Conservation (phyloP, 2,888 invertebrate species). For the Macrosoma leucophasiata region DNA sequence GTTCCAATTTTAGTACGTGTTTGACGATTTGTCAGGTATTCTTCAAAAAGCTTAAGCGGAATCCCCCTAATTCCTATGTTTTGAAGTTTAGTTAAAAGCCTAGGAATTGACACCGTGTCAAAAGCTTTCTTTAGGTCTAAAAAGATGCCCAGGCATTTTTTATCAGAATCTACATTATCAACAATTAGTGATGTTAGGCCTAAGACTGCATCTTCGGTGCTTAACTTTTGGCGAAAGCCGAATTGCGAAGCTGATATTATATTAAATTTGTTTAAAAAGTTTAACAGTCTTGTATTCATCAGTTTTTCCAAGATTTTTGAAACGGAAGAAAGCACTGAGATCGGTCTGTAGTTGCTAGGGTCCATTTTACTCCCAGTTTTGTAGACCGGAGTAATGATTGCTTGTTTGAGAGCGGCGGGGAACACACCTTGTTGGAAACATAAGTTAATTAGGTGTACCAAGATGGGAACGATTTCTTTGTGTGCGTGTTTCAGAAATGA, state of each 20-base stretch:
- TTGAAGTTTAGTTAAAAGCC: conserved; percentile 8
- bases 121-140: conserved; percentile 7
- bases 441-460: background rate
- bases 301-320: conserved; percentile 10
- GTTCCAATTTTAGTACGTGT: background rate
- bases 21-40: conserved; percentile 1
- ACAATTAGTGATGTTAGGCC: conserved; percentile 1
- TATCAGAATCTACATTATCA: background rate
- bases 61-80: conserved; percentile 9
- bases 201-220: conserved; percentile 4
- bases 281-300: conserved; percentile 7
- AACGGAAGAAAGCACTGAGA: conserved; percentile 10
- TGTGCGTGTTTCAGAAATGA: background rate
- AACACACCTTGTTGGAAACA: background rate
- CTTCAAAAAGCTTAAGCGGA: conserved; percentile 4
- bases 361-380: conserved; percentile 13
- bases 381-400: conserved; percentile 15
- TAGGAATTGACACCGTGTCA: conserved; percentile 14
- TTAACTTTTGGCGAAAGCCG: conserved; percentile 4
- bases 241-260: conserved; percentile 4
- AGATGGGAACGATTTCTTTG: background rate
- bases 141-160: conserved; percentile 6
- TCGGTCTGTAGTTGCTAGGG: conserved; percentile 17
- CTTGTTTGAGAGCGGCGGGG: background rate
- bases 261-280: too few species aligned